phyloP scores from a whole-genome alignment of 2,888 invertebrate genomes.

The Euphydryas editha region DNA sequence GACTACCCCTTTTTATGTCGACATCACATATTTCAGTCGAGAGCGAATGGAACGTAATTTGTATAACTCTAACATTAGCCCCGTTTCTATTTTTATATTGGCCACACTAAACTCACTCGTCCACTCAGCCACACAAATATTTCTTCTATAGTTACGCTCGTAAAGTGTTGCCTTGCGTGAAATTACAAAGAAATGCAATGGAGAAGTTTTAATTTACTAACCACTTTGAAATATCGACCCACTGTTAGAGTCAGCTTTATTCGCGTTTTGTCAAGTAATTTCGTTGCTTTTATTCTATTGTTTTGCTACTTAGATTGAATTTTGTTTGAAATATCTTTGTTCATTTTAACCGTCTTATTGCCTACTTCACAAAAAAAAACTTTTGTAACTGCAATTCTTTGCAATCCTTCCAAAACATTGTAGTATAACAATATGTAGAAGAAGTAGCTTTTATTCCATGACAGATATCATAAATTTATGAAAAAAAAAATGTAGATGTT shows the following conservation, averaged over 20 bases:
- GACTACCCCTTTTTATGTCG: slow-evolving; percentile 60
- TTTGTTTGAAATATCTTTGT: neutral
- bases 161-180: slow-evolving; percentile 36
- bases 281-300: slow-evolving; percentile 11
- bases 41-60: slow-evolving; percentile 67
- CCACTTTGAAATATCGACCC: slow-evolving; percentile 24
- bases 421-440: neutral
- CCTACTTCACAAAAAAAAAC: neutral
- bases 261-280: neutral
- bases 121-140: slow-evolving; percentile 43
- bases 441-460: slow-evolving; percentile 12
- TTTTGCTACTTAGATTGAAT: neutral
- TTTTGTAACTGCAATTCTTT: neutral
- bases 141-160: slow-evolving; percentile 41
- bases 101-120: slow-evolving; percentile 40
- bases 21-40: slow-evolving; percentile 66
- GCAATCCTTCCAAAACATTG: neutral
- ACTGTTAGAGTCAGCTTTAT: slow-evolving; percentile 12
- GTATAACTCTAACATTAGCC: slow-evolving; percentile 55
- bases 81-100: slow-evolving; percentile 40
- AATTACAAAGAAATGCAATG: slow-evolving; percentile 39
- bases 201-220: slow-evolving; percentile 38
- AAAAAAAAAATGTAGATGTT: slow-evolving; percentile 36
- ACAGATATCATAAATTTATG: slow-evolving; percentile 35
- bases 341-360: neutral